Percentiles rank a stretch among this genome's conserved stretches.
phyloP scores from a whole-genome alignment of 2,797 vertebrate species.

The Sciurus carolinensis region DNA sequence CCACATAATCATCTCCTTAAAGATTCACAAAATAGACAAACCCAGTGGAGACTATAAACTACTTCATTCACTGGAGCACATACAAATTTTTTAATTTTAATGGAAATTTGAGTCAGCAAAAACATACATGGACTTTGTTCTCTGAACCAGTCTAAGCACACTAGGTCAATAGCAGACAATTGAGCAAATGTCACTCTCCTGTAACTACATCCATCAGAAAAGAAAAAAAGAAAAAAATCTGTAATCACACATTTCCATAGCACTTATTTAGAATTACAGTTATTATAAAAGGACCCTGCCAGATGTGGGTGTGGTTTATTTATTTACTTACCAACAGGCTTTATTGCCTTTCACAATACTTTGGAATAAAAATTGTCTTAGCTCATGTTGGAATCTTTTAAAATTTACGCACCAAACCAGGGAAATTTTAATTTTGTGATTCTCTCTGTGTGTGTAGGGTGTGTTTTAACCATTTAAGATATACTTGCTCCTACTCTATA shows the following conservation, averaged over 20 bases:
- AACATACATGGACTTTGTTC: slow-evolving; percentile 57
- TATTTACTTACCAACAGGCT: not conserved
- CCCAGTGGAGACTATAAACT: slow-evolving; percentile 64
- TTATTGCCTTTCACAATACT: not conserved
- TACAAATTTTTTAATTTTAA: slow-evolving; percentile 73
- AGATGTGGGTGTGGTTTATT: not conserved
- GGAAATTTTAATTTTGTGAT: slow-evolving; percentile 35
- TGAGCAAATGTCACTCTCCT: slow-evolving; percentile 74
- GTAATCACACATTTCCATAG: slow-evolving; percentile 31
- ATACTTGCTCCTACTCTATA: not conserved
- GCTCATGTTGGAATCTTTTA: not conserved
- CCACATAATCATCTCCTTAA: slow-evolving; percentile 66
- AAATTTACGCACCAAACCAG: not conserved
- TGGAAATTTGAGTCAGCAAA: slow-evolving; percentile 74
- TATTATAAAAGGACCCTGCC: slow-evolving; percentile 23
- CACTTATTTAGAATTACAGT: slow-evolving; percentile 54
- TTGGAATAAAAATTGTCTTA: slow-evolving; percentile 2
- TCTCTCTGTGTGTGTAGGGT: not conserved
- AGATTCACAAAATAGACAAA: slow-evolving; percentile 66
- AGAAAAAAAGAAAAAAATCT: not conserved
- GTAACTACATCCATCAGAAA: slow-evolving; percentile 55
- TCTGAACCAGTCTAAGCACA: slow-evolving; percentile 62
- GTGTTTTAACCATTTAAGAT: slow-evolving; percentile 19
- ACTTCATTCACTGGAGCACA: slow-evolving; percentile 2
- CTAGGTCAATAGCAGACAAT: slow-evolving; percentile 78